These are phyloP conservation scores for Ophion ventricosus DNA, from an alignment of 2,888 invertebrate species.

Conservation along the genomic window DNA sequence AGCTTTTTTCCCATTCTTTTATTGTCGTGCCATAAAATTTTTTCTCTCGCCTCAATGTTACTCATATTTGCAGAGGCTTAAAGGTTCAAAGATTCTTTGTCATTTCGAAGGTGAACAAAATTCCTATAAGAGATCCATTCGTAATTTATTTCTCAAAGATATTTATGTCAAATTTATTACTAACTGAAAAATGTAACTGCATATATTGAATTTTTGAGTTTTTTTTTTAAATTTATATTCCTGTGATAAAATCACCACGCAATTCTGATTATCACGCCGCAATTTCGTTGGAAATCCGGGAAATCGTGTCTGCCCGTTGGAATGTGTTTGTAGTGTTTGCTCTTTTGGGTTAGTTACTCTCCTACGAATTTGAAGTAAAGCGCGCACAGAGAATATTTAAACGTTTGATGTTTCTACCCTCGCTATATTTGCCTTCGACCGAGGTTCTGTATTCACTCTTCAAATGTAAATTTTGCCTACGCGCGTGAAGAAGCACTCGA, in stretches of 20 bases:
- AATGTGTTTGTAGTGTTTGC: background rate
- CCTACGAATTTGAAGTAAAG: background rate
- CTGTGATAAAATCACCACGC: background rate
- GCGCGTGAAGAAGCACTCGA: background rate
- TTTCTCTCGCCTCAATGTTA: too few species aligned
- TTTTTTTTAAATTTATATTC: background rate
- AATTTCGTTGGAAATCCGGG: background rate
- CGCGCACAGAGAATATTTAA: background rate
- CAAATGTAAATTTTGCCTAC: constrained; percentile 17
- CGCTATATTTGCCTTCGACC: constrained; percentile 31
- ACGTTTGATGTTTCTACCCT: background rate
- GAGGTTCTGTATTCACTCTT: constrained; percentile 1
- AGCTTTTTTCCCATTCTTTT: too few species aligned
- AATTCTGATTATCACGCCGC: background rate
- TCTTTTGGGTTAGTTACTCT: background rate
- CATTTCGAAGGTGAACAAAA: too few species aligned
- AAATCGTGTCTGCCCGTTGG: constrained; percentile 1
- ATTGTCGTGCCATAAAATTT: too few species aligned
- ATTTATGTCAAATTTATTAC: too few species aligned
- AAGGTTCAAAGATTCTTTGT: too few species aligned
- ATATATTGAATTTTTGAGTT: too few species aligned
- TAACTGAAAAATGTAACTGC: too few species aligned
- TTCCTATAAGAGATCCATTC: too few species aligned
- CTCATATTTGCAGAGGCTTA: too few species aligned
- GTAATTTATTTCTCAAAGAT: too few species aligned